Percentiles rank a stretch among this genome's conserved stretches.
Conservation (phyloP, 1,140 invertebrate species). For the Anagrus nilaparvatae region DNA sequence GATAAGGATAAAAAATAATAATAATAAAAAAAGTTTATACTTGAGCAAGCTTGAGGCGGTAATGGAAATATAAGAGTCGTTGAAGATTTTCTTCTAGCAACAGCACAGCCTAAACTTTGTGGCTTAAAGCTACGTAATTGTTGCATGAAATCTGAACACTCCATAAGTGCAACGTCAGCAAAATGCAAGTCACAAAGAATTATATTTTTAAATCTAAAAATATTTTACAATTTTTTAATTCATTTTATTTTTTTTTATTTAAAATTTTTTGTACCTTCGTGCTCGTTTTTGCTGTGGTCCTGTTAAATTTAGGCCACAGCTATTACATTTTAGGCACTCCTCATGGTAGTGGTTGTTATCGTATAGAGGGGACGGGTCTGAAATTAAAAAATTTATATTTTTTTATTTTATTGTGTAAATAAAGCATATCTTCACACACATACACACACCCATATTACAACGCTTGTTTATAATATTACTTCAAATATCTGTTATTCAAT, state of each 20-base stretch:
- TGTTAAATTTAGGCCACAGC: slow-evolving; percentile 83
- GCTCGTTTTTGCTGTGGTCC: slow-evolving; percentile 79
- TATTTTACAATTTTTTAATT: slow-evolving; percentile 3
- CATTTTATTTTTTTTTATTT: slow-evolving; percentile 3
- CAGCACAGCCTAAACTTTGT: slow-evolving; percentile 86
- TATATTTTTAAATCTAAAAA: slow-evolving; percentile 62
- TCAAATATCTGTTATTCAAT: too few relatives aligned
- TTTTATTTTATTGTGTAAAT: too few relatives aligned
- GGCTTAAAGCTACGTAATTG: slow-evolving; percentile 91
- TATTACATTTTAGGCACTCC: slow-evolving; percentile 90
- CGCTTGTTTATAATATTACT: too few relatives aligned
- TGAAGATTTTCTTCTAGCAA: slow-evolving; percentile 81
- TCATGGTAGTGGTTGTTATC: slow-evolving; percentile 94
- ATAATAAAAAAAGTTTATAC: slow-evolving; percentile 42
- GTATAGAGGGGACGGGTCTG: slow-evolving; percentile 81
- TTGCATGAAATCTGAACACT: slow-evolving; percentile 93
- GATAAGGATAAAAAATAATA: not conserved
- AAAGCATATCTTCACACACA: too few relatives aligned
- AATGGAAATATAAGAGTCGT: slow-evolving; percentile 89
- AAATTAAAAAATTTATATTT: too few relatives aligned
- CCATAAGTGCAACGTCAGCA: slow-evolving; percentile 89
- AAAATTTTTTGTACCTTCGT: slow-evolving; percentile 18
- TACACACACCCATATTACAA: slow-evolving; percentile 3
- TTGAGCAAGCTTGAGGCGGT: slow-evolving; percentile 87
- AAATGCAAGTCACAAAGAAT: slow-evolving; percentile 86